A percentile compares a stretch with the other conserved stretches of the same genome.
Conservation (phyloP, 2,888 invertebrate species). For the Drosophila kanekoi region DNA sequence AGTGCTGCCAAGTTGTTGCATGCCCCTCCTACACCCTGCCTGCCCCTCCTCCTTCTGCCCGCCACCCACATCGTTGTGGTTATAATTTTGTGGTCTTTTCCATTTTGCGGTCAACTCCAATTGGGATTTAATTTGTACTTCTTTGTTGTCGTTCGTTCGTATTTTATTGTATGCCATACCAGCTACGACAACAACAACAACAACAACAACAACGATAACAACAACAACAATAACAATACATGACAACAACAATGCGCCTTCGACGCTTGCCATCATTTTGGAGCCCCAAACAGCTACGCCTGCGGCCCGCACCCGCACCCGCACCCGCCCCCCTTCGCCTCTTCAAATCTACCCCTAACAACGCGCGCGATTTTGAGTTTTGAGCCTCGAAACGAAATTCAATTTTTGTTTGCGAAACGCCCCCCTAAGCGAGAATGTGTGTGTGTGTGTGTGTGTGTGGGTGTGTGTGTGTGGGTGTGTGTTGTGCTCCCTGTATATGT, state of each 20-base stretch:
- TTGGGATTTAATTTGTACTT: constrained; percentile 82
- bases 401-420: constrained; percentile 69
- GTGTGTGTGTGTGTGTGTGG: constrained; percentile 19
- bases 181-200: constrained; percentile 50
- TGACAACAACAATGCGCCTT: constrained; percentile 66
- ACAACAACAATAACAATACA: constrained; percentile 51
- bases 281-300: constrained; percentile 1
- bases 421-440: constrained; percentile 9
- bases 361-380: constrained; percentile 74
- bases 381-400: constrained; percentile 76
- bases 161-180: constrained; percentile 73
- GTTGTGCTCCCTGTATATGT: neutral
- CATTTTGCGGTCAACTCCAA: constrained; percentile 82
- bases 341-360: constrained; percentile 26
- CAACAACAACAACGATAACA: constrained; percentile 60
- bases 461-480: constrained; percentile 33
- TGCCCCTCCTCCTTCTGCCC: neutral
- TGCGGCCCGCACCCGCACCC: too few relatives aligned
- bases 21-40: constrained; percentile 7
- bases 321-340: neutral
- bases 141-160: constrained; percentile 80
- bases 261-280: constrained; percentile 69
- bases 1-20: constrained; percentile 56
- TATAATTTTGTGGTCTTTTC: constrained; percentile 80
- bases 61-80: constrained; percentile 73